Evolutionary conservation across 2,113 vertebrate species (phyloP), one percentile per base, ranked within the genome.

Genomic region (Alectura lathami): DNA sequence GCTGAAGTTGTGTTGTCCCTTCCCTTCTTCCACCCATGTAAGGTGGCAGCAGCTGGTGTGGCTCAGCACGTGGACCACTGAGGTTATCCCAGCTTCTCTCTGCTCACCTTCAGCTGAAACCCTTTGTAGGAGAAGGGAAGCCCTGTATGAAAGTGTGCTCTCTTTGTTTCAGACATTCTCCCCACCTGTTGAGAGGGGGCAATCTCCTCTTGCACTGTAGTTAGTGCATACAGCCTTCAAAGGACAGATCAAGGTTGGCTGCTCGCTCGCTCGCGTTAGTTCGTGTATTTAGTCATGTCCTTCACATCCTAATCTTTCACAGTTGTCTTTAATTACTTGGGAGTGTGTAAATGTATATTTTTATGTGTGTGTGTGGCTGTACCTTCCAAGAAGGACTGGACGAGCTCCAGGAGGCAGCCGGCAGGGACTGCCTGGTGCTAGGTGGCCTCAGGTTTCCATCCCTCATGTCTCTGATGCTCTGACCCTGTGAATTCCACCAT

Each of bases 361-460:
- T 40, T 67, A 9, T 64, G 1, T 38, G 10, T n/a, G 43, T 42
- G 36, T 66, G 80, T 72, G 89, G 38, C 23, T 38, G 0, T 2
- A 8, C 53, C 6, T 59, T 80, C 68, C 70, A 42, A 75, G 73
- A 13, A 59, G 63, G 48, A 32, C 86, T 91, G 86, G 86, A 78
- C 0, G 1, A 70, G 79, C 81, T 74, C 75, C 68, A 83, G 43
- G 67, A 60, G 22, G 2, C 83, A 81, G 89, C 60, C 26, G 1
- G 29, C 29, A 17, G 56, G 59, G 76, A 54, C 76, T 34, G 57
- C 2, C 3, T 17, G 63, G 64, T 54, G 80, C 20, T 93, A 70
- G 75, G 84, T 94, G 75, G 78, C 73, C 81, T 91, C 83, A 48
- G 73, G 17, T 88, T 96, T 95, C 86, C 2, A 0, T 77, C 74